Evolutionary conservation across 2,888 invertebrate genomes (phyloP).

Genomic region (Protodeltote pygarga): DNA sequence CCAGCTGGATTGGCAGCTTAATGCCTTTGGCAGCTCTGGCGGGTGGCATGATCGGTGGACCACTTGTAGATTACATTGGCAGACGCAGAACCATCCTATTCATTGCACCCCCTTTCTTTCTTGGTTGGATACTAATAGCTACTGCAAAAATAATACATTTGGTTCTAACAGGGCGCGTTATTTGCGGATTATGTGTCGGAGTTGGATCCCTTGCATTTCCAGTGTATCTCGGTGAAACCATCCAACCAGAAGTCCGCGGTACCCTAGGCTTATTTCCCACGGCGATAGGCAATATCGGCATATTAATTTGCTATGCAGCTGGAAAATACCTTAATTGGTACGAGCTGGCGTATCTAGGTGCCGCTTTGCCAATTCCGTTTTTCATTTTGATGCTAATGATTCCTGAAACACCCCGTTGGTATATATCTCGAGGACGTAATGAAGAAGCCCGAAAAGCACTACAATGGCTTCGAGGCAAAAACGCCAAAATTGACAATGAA

Average conservation of each 20-base stretch:
- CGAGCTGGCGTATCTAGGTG: constrained; percentile 92
- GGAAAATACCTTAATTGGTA: constrained; percentile 95
- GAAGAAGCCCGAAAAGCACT: constrained; percentile 93
- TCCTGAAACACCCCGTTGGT: constrained; percentile 98
- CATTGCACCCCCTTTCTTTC: constrained; percentile 93
- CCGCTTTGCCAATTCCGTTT: constrained; percentile 92
- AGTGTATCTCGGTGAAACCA: constrained; percentile 97
- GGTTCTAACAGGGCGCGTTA: constrained; percentile 92
- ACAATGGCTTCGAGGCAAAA: constrained; percentile 93
- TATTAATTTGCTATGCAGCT: constrained; percentile 92
- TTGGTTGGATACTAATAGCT: constrained; percentile 94
- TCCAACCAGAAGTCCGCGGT: constrained; percentile 97
- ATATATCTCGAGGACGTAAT: constrained; percentile 91
- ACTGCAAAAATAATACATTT: constrained; percentile 90
- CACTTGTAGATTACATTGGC: constrained; percentile 94
- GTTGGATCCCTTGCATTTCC: constrained; percentile 95
- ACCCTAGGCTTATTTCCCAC: constrained; percentile 95
- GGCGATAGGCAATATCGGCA: constrained; percentile 94
- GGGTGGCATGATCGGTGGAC: constrained; percentile 94
- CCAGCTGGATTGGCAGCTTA: constrained; percentile 95
- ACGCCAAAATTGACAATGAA: constrained; percentile 93
- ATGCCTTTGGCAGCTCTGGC: constrained; percentile 95
- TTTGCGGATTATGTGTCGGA: constrained; percentile 96
- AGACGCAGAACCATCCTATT: constrained; percentile 93
- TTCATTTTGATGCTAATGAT: constrained; percentile 93